Base-by-base conservation (phyloP, 2,113 vertebrate species). In the Cepphus grylle region DNA sequence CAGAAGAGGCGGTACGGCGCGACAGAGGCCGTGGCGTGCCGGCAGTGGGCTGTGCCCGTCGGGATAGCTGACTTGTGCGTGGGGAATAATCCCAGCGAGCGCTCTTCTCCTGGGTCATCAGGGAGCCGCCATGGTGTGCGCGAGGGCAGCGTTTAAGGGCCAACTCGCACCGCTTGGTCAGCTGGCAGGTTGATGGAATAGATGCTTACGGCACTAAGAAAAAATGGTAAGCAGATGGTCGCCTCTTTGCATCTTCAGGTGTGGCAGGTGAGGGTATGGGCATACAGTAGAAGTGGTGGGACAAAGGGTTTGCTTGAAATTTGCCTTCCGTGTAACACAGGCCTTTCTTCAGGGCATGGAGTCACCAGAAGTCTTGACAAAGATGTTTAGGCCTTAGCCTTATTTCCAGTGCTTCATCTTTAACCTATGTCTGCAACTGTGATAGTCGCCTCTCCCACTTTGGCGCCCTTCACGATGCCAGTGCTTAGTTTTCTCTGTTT, bases 31-130 rank as follows among this genome's bases (percentile, higher is more conserved):
- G 1, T 8, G 23, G 45, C 18, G 3, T 11, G 30, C 8, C n/a
- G 8, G 30, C 32, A 3, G 10, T 49, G 42, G 53, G 30, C 53
- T 23, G 12, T 17, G 47, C 47, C 40, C 32, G 38, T 29, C 1
- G 4, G 66, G 30, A 7, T n/a, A 32, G 8, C 30, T 6, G 47
- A 7, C 53, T 25, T 5, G 4, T 2, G 9, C 1, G 1, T 50
- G 61, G 61, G 25, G 62, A n/a, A 5, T 22, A 29, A 62, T 69
- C 36, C 38, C 23, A 8, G 42, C 14, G 8, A 53, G 40, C 27
- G 1, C 25, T 17, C 15, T 8, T 38, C 22, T 69, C 17, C 2
- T 1, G 12, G 45, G 30, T 66, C 1, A 1, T 12, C 9, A 5
- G 11, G 47, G 38, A 29, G 47, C 32, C 12, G 26, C 5, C 2